Evolutionary conservation across 1,140 invertebrate genomes (phyloP).

Genomic region (Cherax destructor): DNA sequence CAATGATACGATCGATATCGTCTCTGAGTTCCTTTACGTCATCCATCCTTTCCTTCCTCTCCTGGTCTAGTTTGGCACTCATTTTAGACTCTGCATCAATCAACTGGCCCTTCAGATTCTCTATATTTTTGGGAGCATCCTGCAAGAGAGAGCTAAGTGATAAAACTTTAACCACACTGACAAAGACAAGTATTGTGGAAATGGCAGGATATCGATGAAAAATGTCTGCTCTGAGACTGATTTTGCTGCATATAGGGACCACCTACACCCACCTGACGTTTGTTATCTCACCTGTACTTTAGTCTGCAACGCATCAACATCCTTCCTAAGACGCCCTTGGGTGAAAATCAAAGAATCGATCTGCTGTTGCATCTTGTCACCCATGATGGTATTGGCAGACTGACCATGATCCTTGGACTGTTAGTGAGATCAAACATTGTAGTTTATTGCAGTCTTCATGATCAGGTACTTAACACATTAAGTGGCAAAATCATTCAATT

Average conservation of each 20-base stretch:
- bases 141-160: not conserved
- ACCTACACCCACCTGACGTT: too few species aligned
- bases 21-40: conserved; percentile 37
- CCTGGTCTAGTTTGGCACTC: conserved; percentile 54
- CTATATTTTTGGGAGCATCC: conserved; percentile 54
- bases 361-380: conserved; percentile 70
- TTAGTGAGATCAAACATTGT: too few species aligned
- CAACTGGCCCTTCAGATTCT: conserved; percentile 57
- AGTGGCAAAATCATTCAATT: not conserved
- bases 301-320: conserved; percentile 70
- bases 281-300: conserved; percentile 67
- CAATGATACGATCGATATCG: conserved; percentile 55
- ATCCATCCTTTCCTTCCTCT: conserved; percentile 60
- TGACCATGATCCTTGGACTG: conserved; percentile 52
- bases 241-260: too few species aligned
- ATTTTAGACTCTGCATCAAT: conserved; percentile 28
- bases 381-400: conserved; percentile 67
- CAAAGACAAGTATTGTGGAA: too few species aligned
- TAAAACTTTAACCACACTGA: not conserved
- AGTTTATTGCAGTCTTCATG: too few species aligned
- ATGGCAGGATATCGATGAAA: too few species aligned
- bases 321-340: conserved; percentile 72
- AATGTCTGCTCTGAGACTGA: too few species aligned
- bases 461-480: too few species aligned
- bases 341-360: conserved; percentile 69